phyloP scores from a whole-genome alignment of 2,113 vertebrate genomes.

The Callocephalon fimbriatum region DNA sequence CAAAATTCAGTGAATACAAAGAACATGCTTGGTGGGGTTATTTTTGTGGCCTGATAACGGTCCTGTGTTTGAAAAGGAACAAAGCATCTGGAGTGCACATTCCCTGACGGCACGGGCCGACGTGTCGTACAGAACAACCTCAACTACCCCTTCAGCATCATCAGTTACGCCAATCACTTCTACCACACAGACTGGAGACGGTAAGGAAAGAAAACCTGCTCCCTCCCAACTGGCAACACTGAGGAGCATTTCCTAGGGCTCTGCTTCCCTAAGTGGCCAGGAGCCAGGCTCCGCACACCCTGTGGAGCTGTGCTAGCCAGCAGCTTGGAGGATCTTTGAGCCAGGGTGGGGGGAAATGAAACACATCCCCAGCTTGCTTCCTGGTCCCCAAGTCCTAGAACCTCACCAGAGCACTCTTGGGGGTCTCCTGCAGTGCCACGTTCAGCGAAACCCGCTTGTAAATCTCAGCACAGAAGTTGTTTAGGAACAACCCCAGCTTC shows the following conservation, averaged over 20 bases:
- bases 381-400: neutral
- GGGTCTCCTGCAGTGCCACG: neutral
- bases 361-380: neutral
- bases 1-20: neutral
- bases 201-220: constrained; percentile 57
- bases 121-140: constrained; percentile 84
- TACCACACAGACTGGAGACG: constrained; percentile 97
- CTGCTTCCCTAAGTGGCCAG: rapidly evolving
- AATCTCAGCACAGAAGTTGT: neutral
- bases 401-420: neutral
- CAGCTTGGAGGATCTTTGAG: neutral
- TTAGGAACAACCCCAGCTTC: neutral
- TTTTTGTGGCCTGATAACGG: neutral
- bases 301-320: rapidly evolving
- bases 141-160: constrained; percentile 94
- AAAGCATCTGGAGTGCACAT: constrained; percentile 90
- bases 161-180: constrained; percentile 90
- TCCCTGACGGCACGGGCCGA: constrained; percentile 85
- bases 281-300: neutral
- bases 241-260: neutral
- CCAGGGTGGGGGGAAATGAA: too few relatives aligned
- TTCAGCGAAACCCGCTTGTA: neutral
- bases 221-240: neutral
- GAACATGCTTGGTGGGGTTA: rapidly evolving
- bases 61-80: constrained; percentile 82